Conservation (phyloP, 1,140 invertebrate genomes). For the Euura saliciscinereae region DNA sequence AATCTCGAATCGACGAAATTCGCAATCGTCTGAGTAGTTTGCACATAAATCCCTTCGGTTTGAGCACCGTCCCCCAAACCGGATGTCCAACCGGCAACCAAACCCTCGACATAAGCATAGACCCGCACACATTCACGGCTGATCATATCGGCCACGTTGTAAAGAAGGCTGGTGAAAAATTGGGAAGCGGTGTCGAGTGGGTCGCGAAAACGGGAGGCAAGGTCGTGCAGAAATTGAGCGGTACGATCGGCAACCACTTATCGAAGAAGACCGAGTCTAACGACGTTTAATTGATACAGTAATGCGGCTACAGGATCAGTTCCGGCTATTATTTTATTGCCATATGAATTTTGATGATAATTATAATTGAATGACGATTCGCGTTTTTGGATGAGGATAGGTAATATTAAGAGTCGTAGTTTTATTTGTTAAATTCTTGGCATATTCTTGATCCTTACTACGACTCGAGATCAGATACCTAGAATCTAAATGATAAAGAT, state of each 20-base stretch:
- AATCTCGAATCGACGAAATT: constrained; percentile 70
- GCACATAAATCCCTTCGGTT: constrained; percentile 75
- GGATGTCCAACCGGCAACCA: constrained; percentile 67
- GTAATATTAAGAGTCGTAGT: no score
- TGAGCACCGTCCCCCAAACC: constrained; percentile 75
- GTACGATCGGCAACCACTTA: constrained; percentile 16
- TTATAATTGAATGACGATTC: no score
- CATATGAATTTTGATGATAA: no score
- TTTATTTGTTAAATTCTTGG: no score
- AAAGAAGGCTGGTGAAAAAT: constrained; percentile 72
- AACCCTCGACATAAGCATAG: constrained; percentile 73
- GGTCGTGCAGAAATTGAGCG: constrained; percentile 61
- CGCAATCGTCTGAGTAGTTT: constrained; percentile 65
- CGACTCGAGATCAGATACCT: no score
- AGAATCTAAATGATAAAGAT: no score
- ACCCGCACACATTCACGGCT: constrained; percentile 76
- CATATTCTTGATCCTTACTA: no score
- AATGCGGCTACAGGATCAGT: constrained; percentile 2
- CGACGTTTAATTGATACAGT: constrained; percentile 57
- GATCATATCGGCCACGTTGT: constrained; percentile 73
- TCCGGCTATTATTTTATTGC: no score
- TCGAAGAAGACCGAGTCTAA: constrained; percentile 32
- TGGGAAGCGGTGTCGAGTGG: constrained; percentile 70
- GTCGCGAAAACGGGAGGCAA: constrained; percentile 61
- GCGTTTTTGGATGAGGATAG: no score